Evolutionary conservation across 2,797 vertebrate species (phyloP), one percentile per base, ranked within the genome.

Genomic region (Hydrophis major): DNA sequence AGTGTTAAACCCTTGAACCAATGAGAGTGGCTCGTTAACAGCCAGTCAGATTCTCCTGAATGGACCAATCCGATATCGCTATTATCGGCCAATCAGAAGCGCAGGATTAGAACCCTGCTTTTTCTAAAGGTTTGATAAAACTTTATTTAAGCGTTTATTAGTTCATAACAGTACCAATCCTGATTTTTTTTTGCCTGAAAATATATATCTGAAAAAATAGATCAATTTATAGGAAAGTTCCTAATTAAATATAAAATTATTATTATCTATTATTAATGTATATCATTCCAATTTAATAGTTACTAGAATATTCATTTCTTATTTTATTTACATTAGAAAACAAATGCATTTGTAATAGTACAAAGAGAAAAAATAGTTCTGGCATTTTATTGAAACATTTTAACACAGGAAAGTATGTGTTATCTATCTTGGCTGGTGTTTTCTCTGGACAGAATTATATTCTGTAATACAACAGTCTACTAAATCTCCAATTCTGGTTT

Each of bases 401-500:
- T 94, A 95, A 95, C 92, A 93, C 88, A 95, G 94, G 42, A 92
- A 91, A 92, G 2, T 95, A 93, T 74, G 86, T 94, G 37, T 86
- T 95, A 96, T 95, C 18, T 94, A 96, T 94, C 89, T 91, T 89
- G 50, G 83, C 86, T 89, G 92, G 74, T 94, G 61, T 87, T 90
- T 93, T 94, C 42, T 10, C 28, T 57, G 55, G n/a, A 93, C 92
- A 83, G 66, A 63, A 63, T 28, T 11, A 4, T 63, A 63, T 63
- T 28, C 61, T 93, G 89, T 95, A 89, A 94, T 57, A 93, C 50
- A 8, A 10, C 83, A 92, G 93, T 96, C 78, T 94, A 32, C 47
- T 78, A 86, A 61, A 56, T 55, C 92, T 92, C 94, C 92, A 53
- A 69, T 90, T 91, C 53, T 90, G 5, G 6, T 94, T 69, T 74